Conservation (phyloP, 1,140 invertebrate genomes). For the Drosophila novamexicana region DNA sequence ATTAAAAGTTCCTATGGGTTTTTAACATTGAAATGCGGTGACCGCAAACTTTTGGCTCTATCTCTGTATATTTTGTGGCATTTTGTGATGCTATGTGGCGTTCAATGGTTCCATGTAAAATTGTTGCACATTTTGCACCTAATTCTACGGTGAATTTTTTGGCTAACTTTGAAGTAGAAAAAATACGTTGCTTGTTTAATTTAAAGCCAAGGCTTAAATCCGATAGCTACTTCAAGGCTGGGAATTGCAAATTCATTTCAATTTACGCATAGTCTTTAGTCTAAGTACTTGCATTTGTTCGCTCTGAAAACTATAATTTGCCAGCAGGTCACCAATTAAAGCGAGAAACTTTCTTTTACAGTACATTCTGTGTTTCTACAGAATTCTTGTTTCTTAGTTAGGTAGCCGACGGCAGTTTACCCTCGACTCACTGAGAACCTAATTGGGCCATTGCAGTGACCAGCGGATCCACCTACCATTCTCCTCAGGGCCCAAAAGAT, state of each 20-base stretch:
- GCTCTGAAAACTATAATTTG: background rate
- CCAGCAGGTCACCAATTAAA: background rate
- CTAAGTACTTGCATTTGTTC: background rate
- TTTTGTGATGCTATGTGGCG: slow-evolving; percentile 22
- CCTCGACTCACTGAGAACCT: no score
- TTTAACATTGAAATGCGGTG: slow-evolving; percentile 53
- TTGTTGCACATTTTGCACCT: slow-evolving; percentile 54
- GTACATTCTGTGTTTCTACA: background rate
- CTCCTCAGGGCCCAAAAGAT: no score
- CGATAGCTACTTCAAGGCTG: no score
- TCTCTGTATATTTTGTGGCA: slow-evolving; percentile 23
- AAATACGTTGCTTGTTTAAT: no score
- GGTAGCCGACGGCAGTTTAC: no score
- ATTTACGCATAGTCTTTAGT: no score
- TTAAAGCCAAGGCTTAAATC: no score
- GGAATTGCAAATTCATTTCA: background rate
- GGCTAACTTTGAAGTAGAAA: background rate
- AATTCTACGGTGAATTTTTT: slow-evolving; percentile 54
- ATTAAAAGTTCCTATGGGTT: slow-evolving; percentile 63
- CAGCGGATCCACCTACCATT: no score
- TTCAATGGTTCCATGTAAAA: slow-evolving; percentile 51
- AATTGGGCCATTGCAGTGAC: no score
- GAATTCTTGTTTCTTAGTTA: no score
- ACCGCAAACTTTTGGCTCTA: slow-evolving; percentile 59
- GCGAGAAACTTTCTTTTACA: background rate